These are phyloP conservation scores for Herminia tarsipennalis DNA, from an alignment of 2,888 invertebrate species.

Conservation along the genomic window DNA sequence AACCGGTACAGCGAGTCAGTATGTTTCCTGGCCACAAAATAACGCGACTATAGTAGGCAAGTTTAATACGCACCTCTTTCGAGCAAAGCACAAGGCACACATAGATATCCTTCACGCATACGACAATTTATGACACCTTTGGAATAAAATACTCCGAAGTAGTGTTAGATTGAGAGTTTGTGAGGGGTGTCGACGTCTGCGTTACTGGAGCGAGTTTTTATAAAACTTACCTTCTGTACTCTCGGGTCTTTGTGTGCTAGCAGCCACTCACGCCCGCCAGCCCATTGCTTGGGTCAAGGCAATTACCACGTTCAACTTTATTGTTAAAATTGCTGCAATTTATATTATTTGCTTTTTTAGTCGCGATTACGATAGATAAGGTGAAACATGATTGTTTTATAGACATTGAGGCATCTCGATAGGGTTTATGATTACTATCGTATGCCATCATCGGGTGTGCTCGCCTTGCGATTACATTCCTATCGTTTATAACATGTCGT, in stretches of 20 bases:
- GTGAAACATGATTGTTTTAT: slow-evolving; percentile 40
- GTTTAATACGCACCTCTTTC: no score
- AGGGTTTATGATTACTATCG: slow-evolving; percentile 3
- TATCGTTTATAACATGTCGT: background rate
- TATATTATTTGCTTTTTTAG: slow-evolving; percentile 50
- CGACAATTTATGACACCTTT: no score
- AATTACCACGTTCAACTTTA: slow-evolving; percentile 45
- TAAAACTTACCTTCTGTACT: no score
- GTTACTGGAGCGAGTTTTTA: no score
- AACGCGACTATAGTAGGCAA: no score
- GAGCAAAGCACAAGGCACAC: no score
- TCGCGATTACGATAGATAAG: slow-evolving; percentile 43
- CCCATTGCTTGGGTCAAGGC: slow-evolving; percentile 47
- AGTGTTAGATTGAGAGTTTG: no score
- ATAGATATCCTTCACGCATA: no score
- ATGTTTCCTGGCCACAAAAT: slow-evolving; percentile 46
- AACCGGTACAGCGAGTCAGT: slow-evolving; percentile 37
- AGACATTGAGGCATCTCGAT: slow-evolving; percentile 30
- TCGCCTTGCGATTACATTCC: no score
- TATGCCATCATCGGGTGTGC: background rate
- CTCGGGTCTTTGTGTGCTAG: no score
- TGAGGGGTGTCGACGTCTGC: no score
- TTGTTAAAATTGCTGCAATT: slow-evolving; percentile 54
- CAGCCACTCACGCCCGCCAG: slow-evolving; percentile 41
- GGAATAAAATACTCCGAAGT: no score